phyloP scores from a whole-genome alignment of 2,113 vertebrate species.

The Coreoperca whiteheadi region DNA sequence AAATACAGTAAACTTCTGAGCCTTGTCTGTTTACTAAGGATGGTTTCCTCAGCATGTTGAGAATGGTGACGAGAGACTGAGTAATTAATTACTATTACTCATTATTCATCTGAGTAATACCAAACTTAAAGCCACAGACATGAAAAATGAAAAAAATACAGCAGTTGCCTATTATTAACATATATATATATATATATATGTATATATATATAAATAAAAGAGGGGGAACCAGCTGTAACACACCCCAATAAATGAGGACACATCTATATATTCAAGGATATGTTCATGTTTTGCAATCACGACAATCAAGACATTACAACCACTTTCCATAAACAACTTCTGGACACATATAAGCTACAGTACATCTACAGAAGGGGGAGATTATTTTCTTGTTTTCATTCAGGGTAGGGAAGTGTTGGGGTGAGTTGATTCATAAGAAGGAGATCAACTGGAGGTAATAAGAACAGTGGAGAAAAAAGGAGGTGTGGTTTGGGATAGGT shows the following conservation, averaged over 20 bases:
- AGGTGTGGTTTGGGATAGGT: background rate
- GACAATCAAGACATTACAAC: constrained; percentile 49
- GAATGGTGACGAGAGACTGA: background rate
- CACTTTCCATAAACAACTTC: constrained; percentile 50
- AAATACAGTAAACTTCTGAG: constrained; percentile 2
- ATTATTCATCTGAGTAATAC: too few relatives aligned
- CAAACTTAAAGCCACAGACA: background rate
- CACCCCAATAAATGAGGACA: constrained; percentile 68
- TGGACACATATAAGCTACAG: constrained; percentile 62
- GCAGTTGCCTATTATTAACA: constrained; percentile 40
- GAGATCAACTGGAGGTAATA: background rate
- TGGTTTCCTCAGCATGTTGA: background rate
- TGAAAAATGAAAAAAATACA: constrained; percentile 18
- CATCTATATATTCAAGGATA: constrained; percentile 53
- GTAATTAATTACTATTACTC: too few relatives aligned
- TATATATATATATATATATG: too few relatives aligned
- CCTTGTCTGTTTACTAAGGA: background rate
- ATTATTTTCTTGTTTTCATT: constrained; percentile 48
- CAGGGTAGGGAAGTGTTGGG: background rate
- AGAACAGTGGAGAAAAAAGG: background rate
- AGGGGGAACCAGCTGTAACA: constrained; percentile 46
- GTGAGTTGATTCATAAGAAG: background rate
- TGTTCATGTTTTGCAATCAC: constrained; percentile 60
- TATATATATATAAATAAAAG: too few relatives aligned
- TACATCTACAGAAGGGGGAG: constrained; percentile 55